A percentile compares a stretch with the other conserved stretches of the same genome.
Conservation (phyloP, 1,140 invertebrate genomes). For the Belonocnema kinseyi region DNA sequence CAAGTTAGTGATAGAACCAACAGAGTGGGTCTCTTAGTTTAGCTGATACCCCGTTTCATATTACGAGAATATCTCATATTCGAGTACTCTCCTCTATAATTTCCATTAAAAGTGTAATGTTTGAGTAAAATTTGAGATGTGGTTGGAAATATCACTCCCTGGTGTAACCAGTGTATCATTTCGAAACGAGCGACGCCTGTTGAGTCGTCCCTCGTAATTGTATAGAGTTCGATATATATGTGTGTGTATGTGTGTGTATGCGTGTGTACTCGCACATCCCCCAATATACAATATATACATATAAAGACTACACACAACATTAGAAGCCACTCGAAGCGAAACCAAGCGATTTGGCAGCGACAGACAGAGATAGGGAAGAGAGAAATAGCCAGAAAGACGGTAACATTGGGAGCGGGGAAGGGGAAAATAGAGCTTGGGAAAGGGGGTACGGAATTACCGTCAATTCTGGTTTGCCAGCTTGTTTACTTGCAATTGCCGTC, state of each 20-base stretch:
- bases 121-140: constrained; percentile 18
- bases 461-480: constrained; percentile 18
- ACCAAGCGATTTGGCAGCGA: constrained; percentile 16
- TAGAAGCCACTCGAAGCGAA: not conserved
- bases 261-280: not conserved
- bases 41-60: no score
- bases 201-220: constrained; percentile 10
- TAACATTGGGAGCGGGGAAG: not conserved
- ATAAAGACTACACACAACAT: not conserved
- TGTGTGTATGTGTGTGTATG: not conserved
- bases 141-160: constrained; percentile 15
- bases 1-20: no score
- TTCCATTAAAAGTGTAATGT: no score
- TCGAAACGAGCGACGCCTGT: constrained; percentile 24
- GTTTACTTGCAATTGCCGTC: constrained; percentile 14
- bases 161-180: constrained; percentile 16
- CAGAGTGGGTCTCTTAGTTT: no score
- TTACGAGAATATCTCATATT: no score
- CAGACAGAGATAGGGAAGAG: not conserved
- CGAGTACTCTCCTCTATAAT: no score
- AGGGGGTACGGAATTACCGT: constrained; percentile 6
- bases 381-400: not conserved
- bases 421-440: not conserved
- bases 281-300: not conserved
- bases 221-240: constrained; percentile 4